phyloP scores from a whole-genome alignment of 2,797 vertebrate species.

The Hypotaenidia philippensis region DNA sequence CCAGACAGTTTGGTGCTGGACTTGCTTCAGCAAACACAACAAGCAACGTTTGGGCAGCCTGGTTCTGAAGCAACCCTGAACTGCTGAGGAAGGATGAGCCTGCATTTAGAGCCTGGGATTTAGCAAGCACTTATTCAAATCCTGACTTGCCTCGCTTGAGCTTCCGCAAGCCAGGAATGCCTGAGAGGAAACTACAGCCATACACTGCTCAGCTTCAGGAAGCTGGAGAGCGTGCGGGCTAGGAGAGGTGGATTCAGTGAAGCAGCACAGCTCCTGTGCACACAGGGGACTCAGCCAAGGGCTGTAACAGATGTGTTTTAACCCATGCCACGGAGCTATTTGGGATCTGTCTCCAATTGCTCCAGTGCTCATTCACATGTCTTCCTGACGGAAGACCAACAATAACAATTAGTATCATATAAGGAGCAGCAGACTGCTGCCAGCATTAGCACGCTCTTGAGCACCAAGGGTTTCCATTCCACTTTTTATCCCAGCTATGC shows the following conservation, averaged over 20 bases:
- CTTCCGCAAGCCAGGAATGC: constrained; percentile 15
- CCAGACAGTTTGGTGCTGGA: neutral
- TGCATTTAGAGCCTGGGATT: neutral
- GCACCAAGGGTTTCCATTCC: constrained; percentile 44
- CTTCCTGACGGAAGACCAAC: constrained; percentile 40
- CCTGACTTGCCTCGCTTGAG: constrained; percentile 3
- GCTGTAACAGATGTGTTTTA: constrained; percentile 58
- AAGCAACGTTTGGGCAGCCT: neutral
- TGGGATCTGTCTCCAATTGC: constrained; percentile 14
- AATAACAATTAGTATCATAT: constrained; percentile 54
- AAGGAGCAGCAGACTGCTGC: constrained; percentile 27
- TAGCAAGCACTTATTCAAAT: neutral
- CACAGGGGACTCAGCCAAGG: constrained; percentile 45
- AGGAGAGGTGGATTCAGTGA: constrained; percentile 20
- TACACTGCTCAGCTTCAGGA: neutral
- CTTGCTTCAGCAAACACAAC: neutral
- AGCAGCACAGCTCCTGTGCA: constrained; percentile 56
- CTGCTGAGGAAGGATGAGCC: neutral
- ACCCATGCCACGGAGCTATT: constrained; percentile 38
- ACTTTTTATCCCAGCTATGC: constrained; percentile 44
- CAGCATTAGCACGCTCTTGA: constrained; percentile 31
- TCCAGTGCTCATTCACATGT: neutral
- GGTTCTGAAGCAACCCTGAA: neutral
- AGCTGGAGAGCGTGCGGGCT: neutral
- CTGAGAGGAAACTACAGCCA: neutral